phyloP scores from a whole-genome alignment of 2,113 vertebrate genomes.

The Callospermophilus lateralis region DNA sequence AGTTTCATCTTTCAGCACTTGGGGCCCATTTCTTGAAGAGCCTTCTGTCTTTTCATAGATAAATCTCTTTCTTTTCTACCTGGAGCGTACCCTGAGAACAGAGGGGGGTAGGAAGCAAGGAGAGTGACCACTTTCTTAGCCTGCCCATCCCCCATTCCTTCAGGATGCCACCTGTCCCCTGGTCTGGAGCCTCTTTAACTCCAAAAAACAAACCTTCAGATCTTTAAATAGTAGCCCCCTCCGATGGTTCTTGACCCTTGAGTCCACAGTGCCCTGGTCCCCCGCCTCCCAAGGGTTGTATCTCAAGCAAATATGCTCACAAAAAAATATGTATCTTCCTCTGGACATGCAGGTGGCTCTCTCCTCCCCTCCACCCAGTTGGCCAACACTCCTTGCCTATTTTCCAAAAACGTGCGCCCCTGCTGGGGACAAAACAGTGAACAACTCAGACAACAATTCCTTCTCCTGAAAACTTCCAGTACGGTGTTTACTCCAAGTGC shows the following conservation, averaged over 20 bases:
- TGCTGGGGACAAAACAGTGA: not conserved
- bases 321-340: not conserved
- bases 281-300: not conserved
- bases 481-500: not conserved
- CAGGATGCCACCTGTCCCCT: not conserved
- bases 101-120: no score
- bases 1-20: not conserved
- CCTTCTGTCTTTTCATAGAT: not conserved
- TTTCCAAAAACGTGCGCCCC: not conserved
- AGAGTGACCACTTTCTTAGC: not conserved
- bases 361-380: not conserved
- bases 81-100: not conserved
- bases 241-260: not conserved
- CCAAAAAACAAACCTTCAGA: not conserved
- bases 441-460: not conserved
- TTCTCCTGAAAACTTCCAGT: not conserved
- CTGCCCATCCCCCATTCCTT: not conserved
- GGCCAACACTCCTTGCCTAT: not conserved
- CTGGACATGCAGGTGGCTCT: not conserved
- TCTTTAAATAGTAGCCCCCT: not conserved
- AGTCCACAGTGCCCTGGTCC: rapidly evolving
- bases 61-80: not conserved
- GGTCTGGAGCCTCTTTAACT: not conserved
- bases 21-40: not conserved
- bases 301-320: rapidly evolving